Evolutionary conservation across 2,113 vertebrate genomes (phyloP).

Genomic region (Triplophysa siluroides): DNA sequence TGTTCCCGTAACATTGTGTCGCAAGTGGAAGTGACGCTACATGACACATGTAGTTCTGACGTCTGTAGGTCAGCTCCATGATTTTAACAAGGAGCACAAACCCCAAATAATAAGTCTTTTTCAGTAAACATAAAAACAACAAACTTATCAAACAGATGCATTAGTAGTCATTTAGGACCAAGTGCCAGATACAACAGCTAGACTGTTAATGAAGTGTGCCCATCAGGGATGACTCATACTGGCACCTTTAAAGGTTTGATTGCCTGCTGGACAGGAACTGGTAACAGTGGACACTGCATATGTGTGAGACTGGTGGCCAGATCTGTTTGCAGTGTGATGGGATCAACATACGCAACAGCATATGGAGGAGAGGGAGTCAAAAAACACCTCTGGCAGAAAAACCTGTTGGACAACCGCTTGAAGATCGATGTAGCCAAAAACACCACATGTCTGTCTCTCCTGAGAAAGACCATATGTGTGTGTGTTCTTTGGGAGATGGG

Average conservation of each 20-base stretch:
- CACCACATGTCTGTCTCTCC: constrained; percentile 16
- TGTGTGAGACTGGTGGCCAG: constrained; percentile 66
- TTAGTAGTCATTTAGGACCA: constrained; percentile 15
- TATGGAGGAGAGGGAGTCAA: constrained; percentile 45
- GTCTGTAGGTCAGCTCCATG: neutral
- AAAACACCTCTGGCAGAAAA: constrained; percentile 46
- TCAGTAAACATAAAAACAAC: neutral
- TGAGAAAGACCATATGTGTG: neutral
- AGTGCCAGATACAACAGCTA: constrained; percentile 54
- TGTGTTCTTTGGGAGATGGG: neutral
- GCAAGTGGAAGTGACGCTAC: neutral
- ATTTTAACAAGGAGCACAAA: neutral
- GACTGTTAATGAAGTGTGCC: constrained; percentile 59
- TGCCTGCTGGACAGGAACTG: constrained; percentile 33
- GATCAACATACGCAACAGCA: constrained; percentile 51
- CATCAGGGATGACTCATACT: constrained; percentile 56
- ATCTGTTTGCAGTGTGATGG: constrained; percentile 59
- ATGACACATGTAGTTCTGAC: neutral
- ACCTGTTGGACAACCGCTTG: constrained; percentile 35
- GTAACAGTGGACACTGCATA: constrained; percentile 60
- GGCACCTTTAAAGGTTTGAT: constrained; percentile 52
- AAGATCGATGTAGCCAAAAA: constrained; percentile 2
- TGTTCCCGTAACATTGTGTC: neutral
- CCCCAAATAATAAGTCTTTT: neutral
- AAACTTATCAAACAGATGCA: constrained; percentile 31